Evolutionary conservation across 2,888 invertebrate species (phyloP).

Genomic region (Ophonus ardosiacus): DNA sequence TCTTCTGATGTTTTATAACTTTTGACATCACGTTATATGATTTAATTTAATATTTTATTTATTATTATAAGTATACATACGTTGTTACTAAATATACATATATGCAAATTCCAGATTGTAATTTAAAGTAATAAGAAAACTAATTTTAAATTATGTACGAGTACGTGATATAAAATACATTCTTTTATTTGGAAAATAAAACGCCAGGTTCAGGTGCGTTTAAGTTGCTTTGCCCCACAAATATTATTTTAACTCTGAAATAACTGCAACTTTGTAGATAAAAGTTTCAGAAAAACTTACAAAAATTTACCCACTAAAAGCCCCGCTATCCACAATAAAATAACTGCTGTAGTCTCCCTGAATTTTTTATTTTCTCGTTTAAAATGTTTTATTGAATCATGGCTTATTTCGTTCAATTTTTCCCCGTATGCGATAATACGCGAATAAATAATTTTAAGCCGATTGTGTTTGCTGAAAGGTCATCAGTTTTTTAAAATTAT

Average conservation of each 20-base stretch:
- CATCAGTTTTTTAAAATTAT: slow-evolving; percentile 13
- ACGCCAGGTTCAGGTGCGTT: background rate
- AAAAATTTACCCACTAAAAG: slow-evolving; percentile 31
- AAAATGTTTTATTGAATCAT: slow-evolving; percentile 21
- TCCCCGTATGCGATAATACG: background rate
- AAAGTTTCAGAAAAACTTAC: slow-evolving; percentile 26
- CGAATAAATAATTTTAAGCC: slow-evolving; percentile 29
- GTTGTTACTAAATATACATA: too few species aligned
- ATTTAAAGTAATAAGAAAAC: too few species aligned
- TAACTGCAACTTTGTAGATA: slow-evolving; percentile 32
- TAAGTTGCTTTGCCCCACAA: slow-evolving; percentile 4
- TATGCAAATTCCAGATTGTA: too few species aligned
- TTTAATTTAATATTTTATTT: too few species aligned
- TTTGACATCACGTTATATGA: too few species aligned
- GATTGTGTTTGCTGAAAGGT: slow-evolving; percentile 5
- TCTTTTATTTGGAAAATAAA: background rate
- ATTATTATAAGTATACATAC: too few species aligned
- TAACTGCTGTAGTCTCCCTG: background rate
- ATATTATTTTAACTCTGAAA: slow-evolving; percentile 33
- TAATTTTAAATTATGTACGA: too few species aligned
- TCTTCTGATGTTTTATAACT: too few species aligned
- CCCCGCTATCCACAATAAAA: background rate
- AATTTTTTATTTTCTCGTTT: slow-evolving; percentile 2
- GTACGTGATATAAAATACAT: background rate
- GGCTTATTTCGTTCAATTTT: background rate